phyloP scores from a whole-genome alignment of 2,888 invertebrate genomes.

The Tiliacea aurago region DNA sequence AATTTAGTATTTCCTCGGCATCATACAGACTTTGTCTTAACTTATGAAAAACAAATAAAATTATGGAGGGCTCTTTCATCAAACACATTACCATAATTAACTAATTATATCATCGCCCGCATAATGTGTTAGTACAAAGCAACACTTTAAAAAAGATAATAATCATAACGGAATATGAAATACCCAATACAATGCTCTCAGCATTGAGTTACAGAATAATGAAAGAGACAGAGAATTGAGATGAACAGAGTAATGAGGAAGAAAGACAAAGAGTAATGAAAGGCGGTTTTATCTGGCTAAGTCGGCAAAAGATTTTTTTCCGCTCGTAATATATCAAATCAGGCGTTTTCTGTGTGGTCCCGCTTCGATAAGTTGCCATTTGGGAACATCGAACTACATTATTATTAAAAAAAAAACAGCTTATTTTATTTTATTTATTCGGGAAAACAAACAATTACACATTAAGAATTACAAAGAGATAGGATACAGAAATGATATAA shows the following conservation, averaged over 20 bases:
- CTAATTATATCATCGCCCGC: background rate
- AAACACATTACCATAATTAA: background rate
- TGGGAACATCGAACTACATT: background rate
- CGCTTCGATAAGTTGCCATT: conserved; percentile 19
- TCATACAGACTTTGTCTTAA: background rate
- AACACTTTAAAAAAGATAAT: background rate
- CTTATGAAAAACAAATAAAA: background rate
- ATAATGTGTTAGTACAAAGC: background rate
- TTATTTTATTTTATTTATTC: no score
- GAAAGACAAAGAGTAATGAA: conserved; percentile 45
- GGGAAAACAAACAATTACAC: no score
- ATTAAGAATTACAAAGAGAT: no score
- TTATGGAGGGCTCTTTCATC: background rate
- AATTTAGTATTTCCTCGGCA: background rate
- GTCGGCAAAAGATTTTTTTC: conserved; percentile 56
- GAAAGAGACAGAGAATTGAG: conserved; percentile 20
- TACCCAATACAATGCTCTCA: conserved; percentile 1
- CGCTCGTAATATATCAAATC: conserved; percentile 60
- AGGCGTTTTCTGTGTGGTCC: conserved; percentile 26
- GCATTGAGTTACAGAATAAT: background rate
- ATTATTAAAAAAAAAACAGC: no score
- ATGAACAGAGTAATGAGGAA: conserved; percentile 27
- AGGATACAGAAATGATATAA: no score
- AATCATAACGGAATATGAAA: background rate
- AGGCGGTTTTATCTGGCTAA: conserved; percentile 50